Evolutionary conservation across 2,888 invertebrate species (phyloP).

Genomic region (Phortica okadai): DNA sequence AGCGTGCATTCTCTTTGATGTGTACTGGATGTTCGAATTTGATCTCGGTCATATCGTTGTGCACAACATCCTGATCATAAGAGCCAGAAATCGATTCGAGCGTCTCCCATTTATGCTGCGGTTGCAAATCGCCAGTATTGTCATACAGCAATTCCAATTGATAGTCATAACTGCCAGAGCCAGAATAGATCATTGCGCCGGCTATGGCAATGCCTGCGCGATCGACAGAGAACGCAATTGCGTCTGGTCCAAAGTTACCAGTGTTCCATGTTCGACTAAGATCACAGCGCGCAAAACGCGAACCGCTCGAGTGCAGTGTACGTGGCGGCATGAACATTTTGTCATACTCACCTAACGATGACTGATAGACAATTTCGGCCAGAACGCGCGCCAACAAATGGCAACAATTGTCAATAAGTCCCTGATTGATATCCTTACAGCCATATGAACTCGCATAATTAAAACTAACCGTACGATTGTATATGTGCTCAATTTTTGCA

Average conservation of each 20-base stretch:
- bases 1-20: conserved; percentile 92
- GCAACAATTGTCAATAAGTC: conserved; percentile 83
- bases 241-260: conserved; percentile 97
- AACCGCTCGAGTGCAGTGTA: conserved; percentile 89
- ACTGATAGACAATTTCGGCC: conserved; percentile 90
- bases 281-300: conserved; percentile 93
- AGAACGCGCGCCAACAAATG: conserved; percentile 89
- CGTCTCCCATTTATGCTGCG: conserved; percentile 89
- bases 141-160: conserved; percentile 92
- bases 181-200: conserved; percentile 93
- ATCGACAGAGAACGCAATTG: conserved; percentile 96
- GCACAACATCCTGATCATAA: conserved; percentile 89
- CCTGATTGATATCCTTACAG: conserved; percentile 76
- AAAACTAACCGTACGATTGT: conserved; percentile 70
- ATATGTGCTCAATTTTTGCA: conserved; percentile 75
- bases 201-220: conserved; percentile 91
- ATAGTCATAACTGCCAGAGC: conserved; percentile 92
- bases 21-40: conserved; percentile 93
- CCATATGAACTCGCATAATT: conserved; percentile 74
- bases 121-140: conserved; percentile 78
- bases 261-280: conserved; percentile 96
- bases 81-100: conserved; percentile 89
- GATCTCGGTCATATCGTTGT: conserved; percentile 91
- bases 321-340: conserved; percentile 79
- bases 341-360: conserved; percentile 81